Evolutionary conservation across 2,888 invertebrate genomes (phyloP).

Genomic region (Calliopum simillimum): DNA sequence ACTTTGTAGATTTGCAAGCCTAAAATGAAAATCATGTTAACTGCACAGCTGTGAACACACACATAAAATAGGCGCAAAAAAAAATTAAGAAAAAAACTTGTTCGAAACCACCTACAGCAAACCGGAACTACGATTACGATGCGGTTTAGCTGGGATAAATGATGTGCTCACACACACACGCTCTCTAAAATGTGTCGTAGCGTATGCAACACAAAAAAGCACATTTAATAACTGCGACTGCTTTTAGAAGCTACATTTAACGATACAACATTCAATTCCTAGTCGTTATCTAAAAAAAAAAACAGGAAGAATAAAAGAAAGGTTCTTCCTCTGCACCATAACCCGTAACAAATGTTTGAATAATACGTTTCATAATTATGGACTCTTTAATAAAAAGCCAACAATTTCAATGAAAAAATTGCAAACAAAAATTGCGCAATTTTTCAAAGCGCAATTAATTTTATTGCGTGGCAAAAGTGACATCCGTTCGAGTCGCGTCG

Average conservation of each 20-base stretch:
- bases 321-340: neutral
- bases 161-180: too few species aligned
- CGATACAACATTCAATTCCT: neutral
- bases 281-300: neutral
- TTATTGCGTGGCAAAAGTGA: slow-evolving; percentile 18
- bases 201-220: neutral
- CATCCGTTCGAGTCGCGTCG: slow-evolving; percentile 18
- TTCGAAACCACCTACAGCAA: neutral
- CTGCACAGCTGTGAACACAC: neutral
- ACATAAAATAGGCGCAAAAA: neutral
- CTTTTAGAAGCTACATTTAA: neutral
- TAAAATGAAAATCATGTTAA: slow-evolving; percentile 16
- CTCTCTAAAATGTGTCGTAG: neutral
- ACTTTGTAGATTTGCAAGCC: neutral
- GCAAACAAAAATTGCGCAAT: neutral
- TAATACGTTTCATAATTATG: neutral
- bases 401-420: slow-evolving; percentile 3
- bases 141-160: neutral
- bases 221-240: neutral
- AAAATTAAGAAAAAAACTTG: neutral
- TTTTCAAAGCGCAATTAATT: slow-evolving; percentile 24
- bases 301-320: neutral
- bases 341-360: neutral
- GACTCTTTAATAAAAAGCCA: neutral
- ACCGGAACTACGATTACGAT: slow-evolving; percentile 8